A percentile compares a stretch with the other conserved stretches of the same genome.
Evolutionary conservation across 2,888 invertebrate species (phyloP).

Genomic region (Melangyna quadrimaculata): DNA sequence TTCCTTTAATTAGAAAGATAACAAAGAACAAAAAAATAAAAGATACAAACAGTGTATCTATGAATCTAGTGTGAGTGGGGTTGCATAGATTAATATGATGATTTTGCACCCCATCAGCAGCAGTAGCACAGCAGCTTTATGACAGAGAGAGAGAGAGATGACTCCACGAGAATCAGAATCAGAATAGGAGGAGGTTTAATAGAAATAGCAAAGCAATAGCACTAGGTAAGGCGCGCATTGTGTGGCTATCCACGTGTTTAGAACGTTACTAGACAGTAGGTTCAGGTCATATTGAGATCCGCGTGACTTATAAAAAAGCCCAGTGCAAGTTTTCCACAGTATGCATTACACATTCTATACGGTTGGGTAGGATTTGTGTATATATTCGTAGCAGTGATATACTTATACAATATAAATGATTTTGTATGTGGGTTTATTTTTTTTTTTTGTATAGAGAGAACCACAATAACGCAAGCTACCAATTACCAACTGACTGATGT

Average conservation of each 20-base stretch:
- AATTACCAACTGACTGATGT: background rate
- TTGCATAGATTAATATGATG: conserved; percentile 44
- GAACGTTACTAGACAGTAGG: conserved; percentile 79
- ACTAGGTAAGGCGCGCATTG: conserved; percentile 45
- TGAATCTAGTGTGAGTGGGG: conserved; percentile 6
- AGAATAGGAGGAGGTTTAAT: conserved; percentile 21
- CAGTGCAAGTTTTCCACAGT: conserved; percentile 65
- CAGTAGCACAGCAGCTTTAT: conserved; percentile 7
- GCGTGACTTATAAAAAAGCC: conserved; percentile 78
- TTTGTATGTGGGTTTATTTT: conserved; percentile 35
- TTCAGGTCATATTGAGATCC: conserved; percentile 80
- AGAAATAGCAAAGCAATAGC: background rate
- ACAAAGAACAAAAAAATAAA: background rate
- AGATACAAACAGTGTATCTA: conserved; percentile 28
- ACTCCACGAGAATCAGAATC: conserved; percentile 7
- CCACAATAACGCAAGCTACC: conserved; percentile 23
- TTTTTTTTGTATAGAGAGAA: conserved; percentile 26
- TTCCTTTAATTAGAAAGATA: conserved; percentile 15
- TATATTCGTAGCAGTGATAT: background rate
- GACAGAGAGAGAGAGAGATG: conserved; percentile 26
- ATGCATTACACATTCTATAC: conserved; percentile 67
- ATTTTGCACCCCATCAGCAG: conserved; percentile 39
- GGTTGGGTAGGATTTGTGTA: conserved; percentile 15
- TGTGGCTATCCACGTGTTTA: conserved; percentile 79
- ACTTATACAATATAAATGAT: background rate